Base-by-base conservation (phyloP, 1,140 invertebrate species). In the Trichonephila inaurata region DNA sequence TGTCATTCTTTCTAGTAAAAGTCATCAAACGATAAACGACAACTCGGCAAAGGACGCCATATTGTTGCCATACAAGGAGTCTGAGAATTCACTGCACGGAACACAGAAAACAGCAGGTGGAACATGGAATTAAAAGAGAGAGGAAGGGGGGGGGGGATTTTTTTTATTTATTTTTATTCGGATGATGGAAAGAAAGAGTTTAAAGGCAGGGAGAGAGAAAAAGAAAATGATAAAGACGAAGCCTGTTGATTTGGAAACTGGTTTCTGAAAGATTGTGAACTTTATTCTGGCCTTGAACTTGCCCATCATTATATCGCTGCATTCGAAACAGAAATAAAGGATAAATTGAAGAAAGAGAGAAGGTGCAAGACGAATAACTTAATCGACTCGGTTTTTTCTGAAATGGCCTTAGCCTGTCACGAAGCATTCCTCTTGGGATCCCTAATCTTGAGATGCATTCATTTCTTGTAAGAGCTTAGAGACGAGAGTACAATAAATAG, bases 231-330 rank as follows among this genome's bases (percentile, higher is more conserved):
- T 60, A 87, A 87, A 87, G 85, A 28, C 1, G 28, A 61, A 61
- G 14, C 16, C 72, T 77, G 72, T 77, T 40, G 72, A 77, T 77
- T 85, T 87, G 58, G 28, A 87, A 89, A 89, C 87, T 72, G 64
- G 87, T 89, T 89, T 89, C 51, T 87, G 62, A 28, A 24, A 62
- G 61, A 66, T 51, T 69, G 87, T 89, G 87, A 89, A 89, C 87
- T 89, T 72, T 72, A 72, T 89, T 72, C 33, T 89, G 87, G 87
- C 87, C 87, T 89, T 89, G 87, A 89, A 89, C 87, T 89, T 64
- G 64, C 64, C 64, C 87, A 89, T 89, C 87, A 89, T 87, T 87
- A 87, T 62, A 33, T 87, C n/a, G 12, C 60, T 64, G 58, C 61
- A 87, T 89, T 66, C 19, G 14, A 72, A 58, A 89, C 21, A 69